Conservation (phyloP, 2,888 invertebrate species). For the Hirtodrosophila duncani region DNA sequence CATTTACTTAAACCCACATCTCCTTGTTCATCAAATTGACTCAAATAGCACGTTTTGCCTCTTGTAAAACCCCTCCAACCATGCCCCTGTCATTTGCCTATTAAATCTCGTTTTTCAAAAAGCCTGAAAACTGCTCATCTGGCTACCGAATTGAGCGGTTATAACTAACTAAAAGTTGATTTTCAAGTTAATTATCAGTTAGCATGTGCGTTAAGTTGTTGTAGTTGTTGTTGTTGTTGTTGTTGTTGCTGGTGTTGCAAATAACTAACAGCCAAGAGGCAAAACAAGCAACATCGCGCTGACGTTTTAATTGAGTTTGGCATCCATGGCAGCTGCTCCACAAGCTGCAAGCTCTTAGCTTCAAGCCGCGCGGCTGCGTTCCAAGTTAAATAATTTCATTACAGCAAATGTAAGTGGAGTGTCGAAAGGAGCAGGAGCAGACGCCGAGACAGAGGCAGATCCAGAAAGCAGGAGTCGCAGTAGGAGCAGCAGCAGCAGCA, state of each 20-base stretch:
- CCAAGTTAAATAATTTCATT: conserved; percentile 68
- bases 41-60: no score
- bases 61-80: no score
- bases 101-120: no score
- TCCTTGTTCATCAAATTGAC: no score
- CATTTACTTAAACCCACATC: no score
- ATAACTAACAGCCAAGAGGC: conserved; percentile 38
- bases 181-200: conserved; percentile 69
- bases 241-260: conserved; percentile 34
- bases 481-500: not conserved
- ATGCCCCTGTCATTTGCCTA: no score
- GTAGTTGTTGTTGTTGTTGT: conserved; percentile 15
- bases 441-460: no score
- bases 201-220: conserved; percentile 61
- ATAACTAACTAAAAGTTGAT: conserved; percentile 50
- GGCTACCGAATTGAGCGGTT: conserved; percentile 31
- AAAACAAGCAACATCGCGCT: conserved; percentile 29
- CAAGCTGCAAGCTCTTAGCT: conserved; percentile 24
- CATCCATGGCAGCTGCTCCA: conserved; percentile 62
- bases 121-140: no score
- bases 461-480: not conserved
- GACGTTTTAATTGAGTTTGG: conserved; percentile 71
- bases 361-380: conserved; percentile 27
- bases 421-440: conserved; percentile 6
- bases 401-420: conserved; percentile 47